Evolutionary conservation across 2,113 vertebrate species (phyloP).

Genomic region (Martes martes): DNA sequence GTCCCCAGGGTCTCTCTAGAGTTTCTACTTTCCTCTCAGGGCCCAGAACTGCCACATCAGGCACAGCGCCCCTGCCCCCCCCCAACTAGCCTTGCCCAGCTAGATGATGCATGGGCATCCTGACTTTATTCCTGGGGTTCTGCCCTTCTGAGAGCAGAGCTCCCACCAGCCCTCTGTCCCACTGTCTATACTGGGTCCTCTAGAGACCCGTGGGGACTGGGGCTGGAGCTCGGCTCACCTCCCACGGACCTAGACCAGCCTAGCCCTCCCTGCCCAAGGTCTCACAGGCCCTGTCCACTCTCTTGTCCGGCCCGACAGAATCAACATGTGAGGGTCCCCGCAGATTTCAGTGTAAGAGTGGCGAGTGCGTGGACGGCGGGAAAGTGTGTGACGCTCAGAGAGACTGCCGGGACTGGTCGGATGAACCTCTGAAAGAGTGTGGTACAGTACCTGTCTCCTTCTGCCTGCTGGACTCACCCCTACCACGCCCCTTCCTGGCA

Average conservation of each 20-base stretch:
- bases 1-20: neutral
- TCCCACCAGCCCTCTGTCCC: neutral
- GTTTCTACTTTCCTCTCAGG: neutral
- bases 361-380: constrained; percentile 94
- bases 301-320: constrained; percentile 86
- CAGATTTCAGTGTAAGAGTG: constrained; percentile 96
- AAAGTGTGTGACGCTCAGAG: constrained; percentile 95
- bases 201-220: neutral
- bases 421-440: constrained; percentile 95
- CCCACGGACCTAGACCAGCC: neutral
- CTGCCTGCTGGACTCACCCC: constrained; percentile 50
- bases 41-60: neutral
- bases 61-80: neutral
- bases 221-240: neutral
- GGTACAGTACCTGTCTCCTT: constrained; percentile 84
- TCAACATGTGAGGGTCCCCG: constrained; percentile 91
- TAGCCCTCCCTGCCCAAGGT: neutral
- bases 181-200: neutral
- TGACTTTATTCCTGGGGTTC: neutral
- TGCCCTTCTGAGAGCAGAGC: neutral
- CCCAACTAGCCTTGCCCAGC: neutral
- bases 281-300: constrained; percentile 59
- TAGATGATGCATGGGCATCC: neutral
- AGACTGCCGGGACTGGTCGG: constrained; percentile 98
- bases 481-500: neutral